Evolutionary conservation across 1,140 invertebrate genomes (phyloP).

Genomic region (Helicoverpa zea): DNA sequence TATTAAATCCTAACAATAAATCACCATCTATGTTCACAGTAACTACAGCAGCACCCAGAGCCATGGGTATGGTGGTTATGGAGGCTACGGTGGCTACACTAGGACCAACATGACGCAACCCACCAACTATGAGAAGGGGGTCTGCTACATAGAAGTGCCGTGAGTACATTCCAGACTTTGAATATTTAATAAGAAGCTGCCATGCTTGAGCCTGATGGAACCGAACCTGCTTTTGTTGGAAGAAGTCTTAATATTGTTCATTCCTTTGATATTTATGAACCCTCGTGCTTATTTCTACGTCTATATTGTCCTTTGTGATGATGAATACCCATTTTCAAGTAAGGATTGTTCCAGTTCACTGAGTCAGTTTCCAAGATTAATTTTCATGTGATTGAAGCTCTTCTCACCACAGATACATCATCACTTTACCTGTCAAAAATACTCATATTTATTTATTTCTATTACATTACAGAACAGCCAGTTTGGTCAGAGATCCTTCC

Average conservation of each 20-base stretch:
- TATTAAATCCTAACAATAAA: not conserved
- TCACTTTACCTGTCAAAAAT: too few relatives aligned
- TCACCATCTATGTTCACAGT: not conserved
- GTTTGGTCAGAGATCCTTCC: conserved; percentile 74
- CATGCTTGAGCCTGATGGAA: too few relatives aligned
- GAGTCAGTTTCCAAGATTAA: too few relatives aligned
- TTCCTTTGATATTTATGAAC: too few relatives aligned
- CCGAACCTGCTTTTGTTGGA: too few relatives aligned
- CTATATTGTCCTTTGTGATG: too few relatives aligned
- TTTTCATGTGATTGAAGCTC: too few relatives aligned
- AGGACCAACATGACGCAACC: conserved; percentile 22
- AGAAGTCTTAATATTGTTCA: too few relatives aligned
- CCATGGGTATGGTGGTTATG: conserved; percentile 52
- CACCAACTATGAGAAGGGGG: conserved; percentile 76
- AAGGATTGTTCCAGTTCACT: too few relatives aligned
- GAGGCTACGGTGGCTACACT: conserved; percentile 23
- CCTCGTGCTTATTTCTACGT: too few relatives aligned
- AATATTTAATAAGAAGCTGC: not conserved
- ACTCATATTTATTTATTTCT: conserved; percentile 31
- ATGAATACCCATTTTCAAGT: too few relatives aligned
- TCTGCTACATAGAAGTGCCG: conserved; percentile 88
- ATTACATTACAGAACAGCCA: conserved; percentile 68
- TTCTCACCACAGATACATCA: too few relatives aligned
- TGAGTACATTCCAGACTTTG: conserved; percentile 76
- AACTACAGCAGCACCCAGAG: conserved; percentile 45